Conservation (phyloP, 2,888 invertebrate genomes). For the Seira musarum region DNA sequence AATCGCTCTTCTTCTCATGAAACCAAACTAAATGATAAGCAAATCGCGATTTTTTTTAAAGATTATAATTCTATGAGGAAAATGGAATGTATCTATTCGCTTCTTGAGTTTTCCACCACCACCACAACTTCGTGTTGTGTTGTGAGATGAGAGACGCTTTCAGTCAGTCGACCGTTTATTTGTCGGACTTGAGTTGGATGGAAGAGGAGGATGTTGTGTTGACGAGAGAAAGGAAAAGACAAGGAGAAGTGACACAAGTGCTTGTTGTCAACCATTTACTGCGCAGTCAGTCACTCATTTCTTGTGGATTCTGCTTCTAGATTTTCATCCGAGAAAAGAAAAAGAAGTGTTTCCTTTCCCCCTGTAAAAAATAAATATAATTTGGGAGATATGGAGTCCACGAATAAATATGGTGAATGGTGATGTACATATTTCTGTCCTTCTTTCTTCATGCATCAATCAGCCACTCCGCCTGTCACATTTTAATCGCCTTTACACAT, state of each 20-base stretch:
- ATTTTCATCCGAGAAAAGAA: neutral
- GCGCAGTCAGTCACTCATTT: slow-evolving; percentile 6
- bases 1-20: slow-evolving; percentile 33
- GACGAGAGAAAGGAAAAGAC: slow-evolving; percentile 14
- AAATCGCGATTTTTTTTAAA: slow-evolving; percentile 25
- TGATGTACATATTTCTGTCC: slow-evolving; percentile 21
- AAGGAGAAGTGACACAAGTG: slow-evolving; percentile 53
- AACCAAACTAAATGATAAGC: slow-evolving; percentile 17
- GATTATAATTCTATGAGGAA: slow-evolving; percentile 2
- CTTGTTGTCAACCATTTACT: slow-evolving; percentile 42
- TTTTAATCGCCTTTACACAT: slow-evolving; percentile 45
- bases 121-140: too few species aligned
- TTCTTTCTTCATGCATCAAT: slow-evolving; percentile 51
- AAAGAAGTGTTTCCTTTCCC: neutral
- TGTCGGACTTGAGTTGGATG: slow-evolving; percentile 37
- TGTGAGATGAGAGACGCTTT: slow-evolving; percentile 35
- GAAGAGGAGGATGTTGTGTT: slow-evolving; percentile 31
- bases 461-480: slow-evolving; percentile 51
- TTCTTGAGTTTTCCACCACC: slow-evolving; percentile 26
- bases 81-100: slow-evolving; percentile 35
- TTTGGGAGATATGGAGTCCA: too few species aligned
- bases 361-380: neutral
- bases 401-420: too few species aligned
- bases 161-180: slow-evolving; percentile 51
- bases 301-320: too few species aligned